Evolutionary conservation across 1,140 invertebrate species (phyloP), one percentile per base, ranked within the genome.

Genomic region (Zeugodacus cucurbitae): DNA sequence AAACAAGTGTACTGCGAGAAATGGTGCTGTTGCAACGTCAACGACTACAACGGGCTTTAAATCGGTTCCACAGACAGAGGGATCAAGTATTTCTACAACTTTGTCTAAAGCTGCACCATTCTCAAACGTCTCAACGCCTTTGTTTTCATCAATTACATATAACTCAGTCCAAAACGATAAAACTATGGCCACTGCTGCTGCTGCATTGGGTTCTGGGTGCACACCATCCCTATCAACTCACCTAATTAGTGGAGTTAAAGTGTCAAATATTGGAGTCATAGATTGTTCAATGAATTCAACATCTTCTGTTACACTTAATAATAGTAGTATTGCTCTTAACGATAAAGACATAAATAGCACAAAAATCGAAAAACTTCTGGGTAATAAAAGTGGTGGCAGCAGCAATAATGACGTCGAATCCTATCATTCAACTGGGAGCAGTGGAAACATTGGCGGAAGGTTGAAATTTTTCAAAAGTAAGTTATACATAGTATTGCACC

Each of bases 401-500:
- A 85, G 59, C 26, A 78, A 82, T 20, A 87, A 29, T 87, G 57
- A 78, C 2, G 22, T 11, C 48, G 78, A 70, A 62, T 11, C n/a
- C 20, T 85, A 88, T 86, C 58, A 62, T 54, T 88, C 91, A 90
- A 91, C 92, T 91, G 90, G 90, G 90, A 91, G 92, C 92, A 92
- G 91, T 91, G 74, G 41, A 82, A 82, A 44, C 26, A 26, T 82
- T 48, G 41, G 44, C 20, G 62, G 78, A 41, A 48, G 94, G 29
- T 93, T 95, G 74, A 94, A 95, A 91, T 95, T 95, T 90, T 94
- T 94, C 88, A 94, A 95, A 94, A 94, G 94, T 94, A 91, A 90
- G 90, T 89, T n/a, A n/a, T n/a, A n/a, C n/a, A n/a, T n/a, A n/a
- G n/a, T n/a, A n/a, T n/a, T n/a, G n/a, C n/a, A n/a, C n/a, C n/a